phyloP scores from a whole-genome alignment of 2,113 vertebrate genomes.

The Eurystomus gularis region DNA sequence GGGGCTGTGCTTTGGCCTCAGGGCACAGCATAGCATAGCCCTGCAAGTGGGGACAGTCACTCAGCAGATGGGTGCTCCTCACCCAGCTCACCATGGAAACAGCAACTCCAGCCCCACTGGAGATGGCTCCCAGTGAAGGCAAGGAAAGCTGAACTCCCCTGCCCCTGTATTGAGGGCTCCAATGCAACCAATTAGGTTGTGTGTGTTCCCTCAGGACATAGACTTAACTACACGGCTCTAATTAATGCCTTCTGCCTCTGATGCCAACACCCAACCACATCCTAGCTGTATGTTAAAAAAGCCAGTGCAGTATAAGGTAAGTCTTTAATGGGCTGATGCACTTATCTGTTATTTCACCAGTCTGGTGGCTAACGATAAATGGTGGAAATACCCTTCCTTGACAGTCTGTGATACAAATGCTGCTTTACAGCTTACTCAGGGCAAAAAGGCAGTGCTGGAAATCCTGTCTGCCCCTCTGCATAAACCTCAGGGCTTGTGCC shows the following conservation, averaged over 20 bases:
- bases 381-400: background rate
- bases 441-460: background rate
- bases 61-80: background rate
- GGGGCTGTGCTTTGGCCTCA: background rate
- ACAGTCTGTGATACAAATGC: background rate
- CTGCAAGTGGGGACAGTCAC: background rate
- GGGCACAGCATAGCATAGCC: background rate
- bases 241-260: background rate
- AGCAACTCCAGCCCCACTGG: background rate
- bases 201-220: background rate
- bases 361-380: background rate
- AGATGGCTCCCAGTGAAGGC: background rate
- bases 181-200: background rate
- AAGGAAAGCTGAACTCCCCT: background rate
- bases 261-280: slow-evolving; percentile 1
- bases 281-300: background rate
- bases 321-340: slow-evolving; percentile 3
- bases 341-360: background rate
- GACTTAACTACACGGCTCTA: background rate
- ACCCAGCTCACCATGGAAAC: background rate
- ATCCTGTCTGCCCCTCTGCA: background rate
- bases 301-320: background rate
- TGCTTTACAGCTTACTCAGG: background rate
- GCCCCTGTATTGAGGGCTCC: background rate
- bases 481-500: background rate